Percentiles rank a stretch among this genome's conserved stretches.
Conservation (phyloP, 2,113 vertebrate genomes). For the Potamarius usumacintae region DNA sequence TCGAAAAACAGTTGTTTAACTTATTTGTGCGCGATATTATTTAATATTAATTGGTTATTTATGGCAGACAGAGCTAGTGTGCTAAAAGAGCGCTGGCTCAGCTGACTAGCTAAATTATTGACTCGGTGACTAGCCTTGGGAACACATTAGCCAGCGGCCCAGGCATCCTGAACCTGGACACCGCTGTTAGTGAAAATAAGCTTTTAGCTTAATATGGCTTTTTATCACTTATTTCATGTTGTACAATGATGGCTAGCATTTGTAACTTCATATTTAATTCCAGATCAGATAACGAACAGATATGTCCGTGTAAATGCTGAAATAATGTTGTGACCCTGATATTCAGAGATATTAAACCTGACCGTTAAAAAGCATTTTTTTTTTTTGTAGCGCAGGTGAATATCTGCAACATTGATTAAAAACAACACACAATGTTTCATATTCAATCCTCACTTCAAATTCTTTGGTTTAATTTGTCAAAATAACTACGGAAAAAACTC, state of each 20-base stretch:
- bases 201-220: not conserved
- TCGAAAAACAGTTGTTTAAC: not conserved
- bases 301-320: not conserved
- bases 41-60: not conserved
- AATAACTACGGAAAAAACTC: no score
- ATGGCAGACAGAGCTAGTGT: not conserved
- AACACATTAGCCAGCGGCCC: conserved; percentile 3
- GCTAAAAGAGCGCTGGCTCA: not conserved
- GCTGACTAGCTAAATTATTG: conserved; percentile 18
- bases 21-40: not conserved
- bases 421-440: no score
- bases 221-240: not conserved
- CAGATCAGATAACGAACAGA: not conserved
- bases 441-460: no score
- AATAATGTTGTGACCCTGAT: not conserved
- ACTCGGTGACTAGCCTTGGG: not conserved
- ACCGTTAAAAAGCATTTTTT: not conserved
- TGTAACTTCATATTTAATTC: not conserved
- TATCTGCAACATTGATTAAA: not conserved
- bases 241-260: not conserved
- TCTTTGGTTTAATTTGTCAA: no score
- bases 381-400: not conserved
- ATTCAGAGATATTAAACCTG: not conserved
- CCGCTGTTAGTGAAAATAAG: not conserved
- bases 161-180: not conserved